A percentile compares a stretch with the other conserved stretches of the same genome.
These are phyloP conservation scores for Helogale parvula DNA, from an alignment of 2,113 vertebrate species.

Conservation along the genomic window DNA sequence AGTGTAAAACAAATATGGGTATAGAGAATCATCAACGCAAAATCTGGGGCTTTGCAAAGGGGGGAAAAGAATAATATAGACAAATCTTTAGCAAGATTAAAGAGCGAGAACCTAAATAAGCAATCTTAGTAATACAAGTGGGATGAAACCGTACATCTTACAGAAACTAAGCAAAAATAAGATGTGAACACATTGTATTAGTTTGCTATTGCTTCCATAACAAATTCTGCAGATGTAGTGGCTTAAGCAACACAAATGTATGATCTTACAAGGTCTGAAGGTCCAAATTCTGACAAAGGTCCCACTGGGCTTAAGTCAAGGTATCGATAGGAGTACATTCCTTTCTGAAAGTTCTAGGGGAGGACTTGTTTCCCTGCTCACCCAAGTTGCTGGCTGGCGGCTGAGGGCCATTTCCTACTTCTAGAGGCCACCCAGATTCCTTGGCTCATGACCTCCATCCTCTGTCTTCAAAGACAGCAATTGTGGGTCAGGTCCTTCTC, in stretches of 20 bases:
- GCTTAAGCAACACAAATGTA: background rate
- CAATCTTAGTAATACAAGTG: background rate
- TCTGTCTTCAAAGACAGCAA: background rate
- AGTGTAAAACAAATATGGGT: background rate
- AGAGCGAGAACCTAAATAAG: background rate
- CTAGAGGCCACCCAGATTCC: background rate
- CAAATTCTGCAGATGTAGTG: background rate
- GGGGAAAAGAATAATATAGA: background rate
- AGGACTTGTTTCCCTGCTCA: background rate
- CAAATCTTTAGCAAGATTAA: background rate
- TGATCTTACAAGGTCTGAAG: background rate
- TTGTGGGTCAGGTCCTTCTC: background rate
- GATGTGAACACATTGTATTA: background rate
- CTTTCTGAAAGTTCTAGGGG: background rate
- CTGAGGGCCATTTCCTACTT: background rate
- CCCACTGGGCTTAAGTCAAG: background rate
- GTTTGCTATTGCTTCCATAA: background rate
- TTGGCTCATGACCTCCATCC: background rate
- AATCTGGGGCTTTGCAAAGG: background rate
- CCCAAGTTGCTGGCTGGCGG: background rate
- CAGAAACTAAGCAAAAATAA: background rate
- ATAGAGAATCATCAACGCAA: background rate
- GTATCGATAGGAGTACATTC: background rate
- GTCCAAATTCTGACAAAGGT: background rate
- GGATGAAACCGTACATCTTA: background rate